These are phyloP conservation scores for Tiaroga cobitis DNA, from an alignment of 2,797 vertebrate species.

Conservation along the genomic window DNA sequence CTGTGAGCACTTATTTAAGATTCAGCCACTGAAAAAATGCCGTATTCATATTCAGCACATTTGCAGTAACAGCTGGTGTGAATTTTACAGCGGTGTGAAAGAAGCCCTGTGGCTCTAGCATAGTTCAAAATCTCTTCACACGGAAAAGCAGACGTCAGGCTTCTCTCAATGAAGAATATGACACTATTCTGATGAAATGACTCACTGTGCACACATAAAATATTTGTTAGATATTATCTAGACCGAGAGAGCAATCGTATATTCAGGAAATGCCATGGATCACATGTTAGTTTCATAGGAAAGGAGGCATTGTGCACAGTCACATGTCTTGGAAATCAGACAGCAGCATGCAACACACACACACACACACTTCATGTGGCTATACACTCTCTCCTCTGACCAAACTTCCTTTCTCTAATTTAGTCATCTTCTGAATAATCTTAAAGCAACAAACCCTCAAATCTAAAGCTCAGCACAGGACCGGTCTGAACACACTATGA, in stretches of 20 bases:
- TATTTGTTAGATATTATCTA: conserved; percentile 41
- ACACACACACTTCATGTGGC: conserved; percentile 36
- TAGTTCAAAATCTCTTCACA: neutral
- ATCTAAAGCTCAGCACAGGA: neutral
- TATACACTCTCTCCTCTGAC: conserved; percentile 55
- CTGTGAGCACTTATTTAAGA: neutral
- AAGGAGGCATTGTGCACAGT: conserved; percentile 65
- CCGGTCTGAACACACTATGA: neutral
- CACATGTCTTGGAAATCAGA: conserved; percentile 70
- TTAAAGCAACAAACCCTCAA: neutral
- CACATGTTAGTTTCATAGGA: conserved; percentile 66
- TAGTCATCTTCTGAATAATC: conserved; percentile 37
- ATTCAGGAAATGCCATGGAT: conserved; percentile 71
- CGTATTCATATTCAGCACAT: conserved; percentile 51
- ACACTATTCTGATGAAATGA: neutral
- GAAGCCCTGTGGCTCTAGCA: conserved; percentile 34
- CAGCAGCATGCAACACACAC: conserved; percentile 47
- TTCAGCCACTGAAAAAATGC: neutral
- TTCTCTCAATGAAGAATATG: neutral
- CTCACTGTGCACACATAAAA: neutral
- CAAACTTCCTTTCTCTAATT: conserved; percentile 54
- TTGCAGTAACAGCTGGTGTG: conserved; percentile 58
- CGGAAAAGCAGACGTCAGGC: neutral
- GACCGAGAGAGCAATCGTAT: conserved; percentile 8
- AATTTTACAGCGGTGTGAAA: conserved; percentile 53